Percentiles rank a stretch among this genome's conserved stretches.
These are phyloP conservation scores for Sisyra terminalis DNA, from an alignment of 2,888 invertebrate species.

Conservation along the genomic window DNA sequence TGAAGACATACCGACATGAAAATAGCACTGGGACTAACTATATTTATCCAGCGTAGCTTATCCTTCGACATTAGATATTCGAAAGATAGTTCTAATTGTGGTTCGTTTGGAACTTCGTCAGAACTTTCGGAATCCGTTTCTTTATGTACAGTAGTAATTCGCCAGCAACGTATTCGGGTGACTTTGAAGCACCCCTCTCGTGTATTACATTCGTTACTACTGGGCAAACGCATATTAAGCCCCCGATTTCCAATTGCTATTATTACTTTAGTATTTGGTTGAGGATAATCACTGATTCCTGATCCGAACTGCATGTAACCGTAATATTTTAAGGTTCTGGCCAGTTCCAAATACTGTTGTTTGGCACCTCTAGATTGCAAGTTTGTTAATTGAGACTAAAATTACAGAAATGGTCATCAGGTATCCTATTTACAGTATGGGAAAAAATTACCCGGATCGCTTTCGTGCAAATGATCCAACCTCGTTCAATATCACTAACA, in stretches of 20 bases:
- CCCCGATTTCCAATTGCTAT: slow-evolving; percentile 80
- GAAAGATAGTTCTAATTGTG: slow-evolving; percentile 72
- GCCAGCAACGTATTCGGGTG: slow-evolving; percentile 93
- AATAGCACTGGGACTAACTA: slow-evolving; percentile 82
- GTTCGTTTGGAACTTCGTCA: slow-evolving; percentile 14
- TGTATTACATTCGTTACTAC: slow-evolving; percentile 35
- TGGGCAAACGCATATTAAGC: slow-evolving; percentile 46
- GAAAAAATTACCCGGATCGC: slow-evolving; percentile 27
- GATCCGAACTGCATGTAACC: slow-evolving; percentile 71
- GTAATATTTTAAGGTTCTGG: slow-evolving; percentile 71
- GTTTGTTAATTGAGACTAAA: slow-evolving; percentile 39
- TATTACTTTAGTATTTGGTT: slow-evolving; percentile 43
- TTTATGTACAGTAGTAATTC: slow-evolving; percentile 71
- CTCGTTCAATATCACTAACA: slow-evolving; percentile 68
- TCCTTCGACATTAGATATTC: slow-evolving; percentile 89
- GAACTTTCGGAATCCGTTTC: slow-evolving; percentile 17
- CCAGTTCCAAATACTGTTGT: slow-evolving; percentile 76
- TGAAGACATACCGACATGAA: slow-evolving; percentile 91
- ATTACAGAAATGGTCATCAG: too few relatives aligned
- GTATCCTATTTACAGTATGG: neutral
- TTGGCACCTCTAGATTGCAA: slow-evolving; percentile 66
- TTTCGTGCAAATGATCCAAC: slow-evolving; percentile 64
- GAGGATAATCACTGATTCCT: slow-evolving; percentile 62
- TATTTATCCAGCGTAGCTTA: slow-evolving; percentile 84
- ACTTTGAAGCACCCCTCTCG: slow-evolving; percentile 82